These are phyloP conservation scores for Hephaestus fuliginosus DNA, from an alignment of 2,797 vertebrate species.

Conservation along the genomic window DNA sequence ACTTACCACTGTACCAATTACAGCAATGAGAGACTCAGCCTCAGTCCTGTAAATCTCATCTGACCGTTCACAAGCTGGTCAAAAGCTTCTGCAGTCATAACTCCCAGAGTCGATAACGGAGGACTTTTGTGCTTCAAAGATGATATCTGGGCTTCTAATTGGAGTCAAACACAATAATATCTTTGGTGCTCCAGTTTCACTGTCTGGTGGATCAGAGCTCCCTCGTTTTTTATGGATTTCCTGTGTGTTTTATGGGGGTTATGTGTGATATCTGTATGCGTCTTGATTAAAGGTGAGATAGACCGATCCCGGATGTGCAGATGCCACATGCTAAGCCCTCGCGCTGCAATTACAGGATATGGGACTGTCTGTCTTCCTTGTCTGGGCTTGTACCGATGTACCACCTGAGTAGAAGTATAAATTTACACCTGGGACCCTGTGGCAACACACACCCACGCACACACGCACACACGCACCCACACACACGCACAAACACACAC, in stretches of 20 bases:
- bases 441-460: constrained; percentile 39
- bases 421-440: constrained; percentile 71
- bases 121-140: constrained; percentile 57
- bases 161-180: constrained; percentile 57
- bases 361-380: constrained; percentile 55
- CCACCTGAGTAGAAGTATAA: constrained; percentile 57
- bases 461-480: constrained; percentile 39
- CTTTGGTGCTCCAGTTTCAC: constrained; percentile 45
- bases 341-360: constrained; percentile 63
- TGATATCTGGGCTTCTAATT: constrained; percentile 61
- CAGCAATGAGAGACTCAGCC: constrained; percentile 49
- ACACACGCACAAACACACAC: constrained; percentile 40
- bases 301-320: constrained; percentile 49
- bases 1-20: constrained; percentile 44
- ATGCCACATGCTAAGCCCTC: constrained; percentile 33
- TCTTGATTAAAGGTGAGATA: constrained; percentile 70
- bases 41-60: constrained; percentile 51
- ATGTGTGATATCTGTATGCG: constrained; percentile 39
- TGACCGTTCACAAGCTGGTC: constrained; percentile 46
- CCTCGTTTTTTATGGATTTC: constrained; percentile 27
- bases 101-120: background rate
- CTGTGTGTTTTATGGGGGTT: constrained; percentile 53
- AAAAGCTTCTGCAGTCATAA: constrained; percentile 39
- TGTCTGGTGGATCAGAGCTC: constrained; percentile 14
- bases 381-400: constrained; percentile 63